Conservation (phyloP, 2,113 vertebrate genomes). For the Uropsilus gracilis region DNA sequence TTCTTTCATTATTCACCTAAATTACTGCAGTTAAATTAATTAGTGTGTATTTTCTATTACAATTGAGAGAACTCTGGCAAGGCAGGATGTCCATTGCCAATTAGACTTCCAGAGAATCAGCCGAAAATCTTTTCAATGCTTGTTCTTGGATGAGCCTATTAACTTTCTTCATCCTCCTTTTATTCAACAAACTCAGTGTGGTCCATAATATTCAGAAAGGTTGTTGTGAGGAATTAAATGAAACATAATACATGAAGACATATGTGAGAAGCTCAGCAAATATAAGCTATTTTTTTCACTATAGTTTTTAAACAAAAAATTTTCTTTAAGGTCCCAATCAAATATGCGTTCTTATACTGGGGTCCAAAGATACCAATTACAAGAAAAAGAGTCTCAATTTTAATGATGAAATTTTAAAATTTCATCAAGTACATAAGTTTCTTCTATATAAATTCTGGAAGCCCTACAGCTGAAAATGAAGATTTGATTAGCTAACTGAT, state of each 20-base stretch:
- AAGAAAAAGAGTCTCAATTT: not conserved
- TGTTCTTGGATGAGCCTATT: not conserved
- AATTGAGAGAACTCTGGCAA: not conserved
- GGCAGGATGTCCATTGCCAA: not conserved
- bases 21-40: not conserved
- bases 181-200: not conserved
- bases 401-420: slow-evolving; percentile 25
- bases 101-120: not conserved
- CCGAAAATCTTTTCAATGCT: slow-evolving; percentile 24
- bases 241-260: not conserved
- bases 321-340: not conserved
- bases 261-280: not conserved
- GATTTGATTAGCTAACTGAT: not conserved
- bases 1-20: slow-evolving; percentile 6
- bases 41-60: not conserved
- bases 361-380: not conserved
- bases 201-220: not conserved
- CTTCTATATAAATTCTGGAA: not conserved
- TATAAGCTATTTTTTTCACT: not conserved
- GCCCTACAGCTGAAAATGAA: not conserved
- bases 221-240: not conserved
- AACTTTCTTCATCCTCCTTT: not conserved
- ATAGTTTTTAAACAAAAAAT: not conserved
- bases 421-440: not conserved
- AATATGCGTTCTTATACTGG: not conserved